A percentile compares a stretch with the other conserved stretches of the same genome.
Conservation (phyloP, 2,888 invertebrate species). For the Scelioninae gen. 1 region DNA sequence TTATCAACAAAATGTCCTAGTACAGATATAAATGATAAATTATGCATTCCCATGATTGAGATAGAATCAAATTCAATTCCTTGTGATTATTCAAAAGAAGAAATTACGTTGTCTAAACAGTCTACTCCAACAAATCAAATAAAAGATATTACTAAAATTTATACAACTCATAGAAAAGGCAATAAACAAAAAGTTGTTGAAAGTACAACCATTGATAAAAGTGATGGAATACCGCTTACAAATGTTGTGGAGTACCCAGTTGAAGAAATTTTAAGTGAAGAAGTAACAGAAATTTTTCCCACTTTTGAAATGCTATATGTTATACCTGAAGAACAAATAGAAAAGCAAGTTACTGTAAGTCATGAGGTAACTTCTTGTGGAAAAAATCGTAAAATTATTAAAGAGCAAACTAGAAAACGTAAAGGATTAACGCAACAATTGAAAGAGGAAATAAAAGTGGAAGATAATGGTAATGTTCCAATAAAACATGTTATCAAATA, state of each 20-base stretch:
- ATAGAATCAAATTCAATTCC: constrained; percentile 4
- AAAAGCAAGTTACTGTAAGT: constrained; percentile 5
- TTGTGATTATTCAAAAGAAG: neutral
- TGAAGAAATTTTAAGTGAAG: constrained; percentile 19
- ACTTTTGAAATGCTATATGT: constrained; percentile 1
- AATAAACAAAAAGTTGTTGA: constrained; percentile 34
- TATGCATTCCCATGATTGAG: neutral
- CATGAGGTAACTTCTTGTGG: neutral
- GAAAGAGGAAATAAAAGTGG: constrained; percentile 2
- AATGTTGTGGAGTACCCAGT: constrained; percentile 4
- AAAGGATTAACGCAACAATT: constrained; percentile 23
- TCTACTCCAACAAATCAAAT: neutral
- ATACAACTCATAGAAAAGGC: neutral
- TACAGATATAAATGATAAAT: neutral
- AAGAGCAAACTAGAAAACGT: neutral
- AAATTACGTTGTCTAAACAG: constrained; percentile 1
- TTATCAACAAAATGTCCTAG: constrained; percentile 1
- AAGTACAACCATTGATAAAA: neutral
- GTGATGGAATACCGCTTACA: neutral
- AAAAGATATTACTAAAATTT: neutral
- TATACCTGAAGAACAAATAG: constrained; percentile 11
- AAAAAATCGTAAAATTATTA: constrained; percentile 7
- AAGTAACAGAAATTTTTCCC: constrained; percentile 8
- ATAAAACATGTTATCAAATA: constrained; percentile 7
- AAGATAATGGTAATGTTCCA: constrained; percentile 9